Base-by-base conservation (phyloP, 2,797 vertebrate species). In the Morus bassanus region DNA sequence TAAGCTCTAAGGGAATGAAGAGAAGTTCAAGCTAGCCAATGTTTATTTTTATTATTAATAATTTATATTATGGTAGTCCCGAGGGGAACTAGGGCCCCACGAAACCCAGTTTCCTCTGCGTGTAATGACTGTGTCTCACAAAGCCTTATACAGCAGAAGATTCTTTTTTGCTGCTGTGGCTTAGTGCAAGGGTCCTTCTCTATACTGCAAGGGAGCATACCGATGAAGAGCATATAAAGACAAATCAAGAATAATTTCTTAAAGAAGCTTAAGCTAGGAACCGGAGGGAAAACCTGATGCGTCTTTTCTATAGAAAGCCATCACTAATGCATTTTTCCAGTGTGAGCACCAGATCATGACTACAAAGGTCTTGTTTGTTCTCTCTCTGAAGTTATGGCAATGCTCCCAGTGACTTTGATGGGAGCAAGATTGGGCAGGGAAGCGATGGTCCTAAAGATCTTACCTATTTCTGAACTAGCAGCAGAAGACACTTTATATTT, bases 1-100 rank as follows among this genome's bases (percentile, higher is more conserved):
- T 92, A 96, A 93, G 91, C 95, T 95, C 81, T 28, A 43, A 92
- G 76, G 85, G 92, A 95, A 96, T 48, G 75, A 90, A 72, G 85
- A 88, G 64, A 93, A 91, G 89, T 96, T 96, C 91, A 83, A 96
- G 91, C 72, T 80, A 94, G 91, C 91, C 93, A 94, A 45, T 95
- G 94, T 95, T 97, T 96, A 94, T 97, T 97, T 97, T 95, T 88
- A 80, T 96, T 95, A 95, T 96, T 97, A 97, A 94, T 96, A 95
- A 97, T 95, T 95, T 97, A 95, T 92, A 91, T 95, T 85, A 91
- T 83, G 75, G 50, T 56, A 88, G 84, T 91, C 67, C 89, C 50
- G 33, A 60, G 86, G 84, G 92, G 59, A 89, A 56, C 68, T 18
- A 88, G 95, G 96, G 91, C 91, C 88, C 59, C 95, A 82, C 68